A percentile compares a stretch with the other conserved stretches of the same genome.
Conservation (phyloP, 2,888 invertebrate genomes). For the Acronicta psi region DNA sequence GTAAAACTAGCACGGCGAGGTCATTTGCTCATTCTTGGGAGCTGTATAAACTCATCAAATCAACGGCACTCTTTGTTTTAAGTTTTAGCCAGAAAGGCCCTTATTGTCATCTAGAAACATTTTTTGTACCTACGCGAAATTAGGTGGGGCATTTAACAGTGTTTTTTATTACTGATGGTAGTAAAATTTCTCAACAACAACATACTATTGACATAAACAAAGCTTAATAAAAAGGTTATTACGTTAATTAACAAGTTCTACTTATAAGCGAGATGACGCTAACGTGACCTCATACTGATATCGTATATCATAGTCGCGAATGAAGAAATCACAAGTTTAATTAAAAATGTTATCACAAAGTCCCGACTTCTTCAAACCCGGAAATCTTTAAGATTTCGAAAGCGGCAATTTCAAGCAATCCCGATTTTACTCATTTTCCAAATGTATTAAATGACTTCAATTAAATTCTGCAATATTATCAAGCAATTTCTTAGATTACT, state of each 20-base stretch:
- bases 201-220: constrained; percentile 16
- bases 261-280: background rate
- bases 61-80: constrained; percentile 39
- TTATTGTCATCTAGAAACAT: constrained; percentile 17
- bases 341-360: background rate
- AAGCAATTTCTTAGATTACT: constrained; percentile 2
- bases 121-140: constrained; percentile 18
- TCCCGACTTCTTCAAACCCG: background rate
- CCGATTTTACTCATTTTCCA: background rate
- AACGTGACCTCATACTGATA: constrained; percentile 38
- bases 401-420: background rate
- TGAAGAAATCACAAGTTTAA: background rate
- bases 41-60: constrained; percentile 37
- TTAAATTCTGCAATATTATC: background rate
- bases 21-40: constrained; percentile 49
- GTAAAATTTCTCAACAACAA: constrained; percentile 22
- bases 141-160: constrained; percentile 20
- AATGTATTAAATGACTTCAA: too few relatives aligned
- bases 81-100: constrained; percentile 15
- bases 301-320: constrained; percentile 7
- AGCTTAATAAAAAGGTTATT: constrained; percentile 3
- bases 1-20: constrained; percentile 49
- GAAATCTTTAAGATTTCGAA: background rate
- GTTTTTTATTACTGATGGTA: constrained; percentile 18
- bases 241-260: constrained; percentile 11